Evolutionary conservation across 2,113 vertebrate species (phyloP), one percentile per base, ranked within the genome.

Genomic region (Siphamia tubifer): DNA sequence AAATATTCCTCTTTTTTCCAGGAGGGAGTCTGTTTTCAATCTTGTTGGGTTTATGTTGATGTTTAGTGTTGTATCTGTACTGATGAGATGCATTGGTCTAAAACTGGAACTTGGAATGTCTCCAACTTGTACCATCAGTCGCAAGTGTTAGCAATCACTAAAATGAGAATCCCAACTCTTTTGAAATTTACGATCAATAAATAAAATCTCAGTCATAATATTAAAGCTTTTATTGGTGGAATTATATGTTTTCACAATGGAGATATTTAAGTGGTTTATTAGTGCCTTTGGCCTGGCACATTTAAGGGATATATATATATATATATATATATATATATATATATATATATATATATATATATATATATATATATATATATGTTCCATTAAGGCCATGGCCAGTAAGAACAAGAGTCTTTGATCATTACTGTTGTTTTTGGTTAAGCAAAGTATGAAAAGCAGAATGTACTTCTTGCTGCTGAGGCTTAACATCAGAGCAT

Each of bases 401-500:
- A 23, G 52, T 20, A 24, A 69, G 35, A 52, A 45, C 2, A 1
- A 64, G 27, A 68, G 42, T 12, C 34, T 84, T 85, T 83, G 67
- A 87, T 82, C 84, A 56, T 43, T 54, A 13, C 58, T 68, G 62
- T 83, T 87, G 78, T 79, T 85, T 83, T 72, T 75, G 38, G 54
- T 84, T 83, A 75, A 56, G 19, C 39, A 45, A 58, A 73, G 69
- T 32, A 80, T 78, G 49, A 78, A 83, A 78, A 75, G 44, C 62
- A 67, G 56, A 80, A 65, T 42, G 36, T 40, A 44, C 48, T 39
- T 49, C 47, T 43, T 38, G 48, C 64, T 77, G 69, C 47, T 25
- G 31, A 79, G 58, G 25, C 52, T 71, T 45, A 77, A 77, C 77
- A 77, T 81, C 71, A 68, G 68, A 84, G 65, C 20, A 38, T 69